Base-by-base conservation (phyloP, 2,888 invertebrate species). In the Orchestes rusci region DNA sequence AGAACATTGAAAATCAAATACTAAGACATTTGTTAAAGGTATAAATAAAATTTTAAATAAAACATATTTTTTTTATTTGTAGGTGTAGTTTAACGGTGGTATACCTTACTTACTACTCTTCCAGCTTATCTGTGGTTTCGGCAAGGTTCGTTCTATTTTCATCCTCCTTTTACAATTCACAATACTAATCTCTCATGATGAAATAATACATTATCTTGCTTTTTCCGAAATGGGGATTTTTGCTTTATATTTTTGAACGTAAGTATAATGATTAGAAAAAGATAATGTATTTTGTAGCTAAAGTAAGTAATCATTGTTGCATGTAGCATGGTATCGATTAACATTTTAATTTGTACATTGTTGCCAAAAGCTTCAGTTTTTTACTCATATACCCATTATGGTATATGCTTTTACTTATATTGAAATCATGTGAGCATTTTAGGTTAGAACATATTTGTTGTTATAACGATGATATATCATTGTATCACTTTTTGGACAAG, bases 41-140 rank as follows among this genome's bases (percentile, higher is more conserved):
- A 39, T 42, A 39, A 39, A 52, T 39, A 36, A 48, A 54, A 46
- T 34, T 42, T 52, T 56, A 56, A 57, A 57, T 59, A 56, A 57
- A 52, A 57, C 48, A 47, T 50, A 16, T 36, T 27, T 59, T 61
- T 60, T 55, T 54, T 61, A 59, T 59, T 61, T 60, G 56, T 61
- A 60, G 61, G 60, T 61, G 56, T 60, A 59, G 58, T 58, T 58
- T 59, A 56, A 58, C 59, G 54, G 54, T 61, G 55, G 61, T 61
- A 56, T 60, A 59, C 55, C 58, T 60, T 55, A 59, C 55, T 59
- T 61, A 58, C 58, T 58, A 55, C 58, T 57, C 57, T 44, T 55
- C 53, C 51, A 56, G 56, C 50, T 53, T 56, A 47, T 54, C 54
- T 50, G 39, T 50, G 33, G 51, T 48, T 53, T 50, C 55, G 48